These are phyloP conservation scores for Hemistola chrysoprasaria DNA, from an alignment of 2,888 invertebrate species.

Conservation along the genomic window DNA sequence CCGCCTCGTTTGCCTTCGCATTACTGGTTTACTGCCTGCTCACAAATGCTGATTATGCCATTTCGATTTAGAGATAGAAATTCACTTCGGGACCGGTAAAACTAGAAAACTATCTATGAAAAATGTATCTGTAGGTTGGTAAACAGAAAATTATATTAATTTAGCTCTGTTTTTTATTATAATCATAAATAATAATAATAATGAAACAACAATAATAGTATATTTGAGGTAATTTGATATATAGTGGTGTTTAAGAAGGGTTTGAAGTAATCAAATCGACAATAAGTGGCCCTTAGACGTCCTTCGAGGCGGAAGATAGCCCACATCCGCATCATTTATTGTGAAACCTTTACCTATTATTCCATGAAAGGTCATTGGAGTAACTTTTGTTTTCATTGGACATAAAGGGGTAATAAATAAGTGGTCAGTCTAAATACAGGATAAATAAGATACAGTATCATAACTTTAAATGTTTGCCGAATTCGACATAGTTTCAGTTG, in stretches of 20 bases:
- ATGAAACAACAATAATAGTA: too few relatives aligned
- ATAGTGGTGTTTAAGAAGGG: constrained; percentile 24
- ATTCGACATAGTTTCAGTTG: too few relatives aligned
- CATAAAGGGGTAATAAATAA: constrained; percentile 64
- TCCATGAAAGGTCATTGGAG: constrained; percentile 44
- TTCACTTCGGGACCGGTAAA: constrained; percentile 27
- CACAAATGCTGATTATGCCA: constrained; percentile 31
- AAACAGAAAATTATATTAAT: too few relatives aligned
- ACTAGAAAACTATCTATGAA: constrained; percentile 25
- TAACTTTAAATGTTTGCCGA: too few relatives aligned
- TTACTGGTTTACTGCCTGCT: constrained; percentile 35
- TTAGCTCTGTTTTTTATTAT: too few relatives aligned
- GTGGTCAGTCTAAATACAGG: constrained; percentile 61
- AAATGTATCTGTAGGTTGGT: too few relatives aligned
- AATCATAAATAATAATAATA: too few relatives aligned
- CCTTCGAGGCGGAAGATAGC: constrained; percentile 17
- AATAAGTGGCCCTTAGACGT: constrained; percentile 9
- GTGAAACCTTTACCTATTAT: constrained; percentile 17
- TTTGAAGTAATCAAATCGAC: constrained; percentile 19
- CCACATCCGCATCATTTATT: constrained; percentile 19
- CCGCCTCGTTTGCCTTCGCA: constrained; percentile 52
- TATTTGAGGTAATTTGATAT: too few relatives aligned
- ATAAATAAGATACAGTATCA: constrained; percentile 4
- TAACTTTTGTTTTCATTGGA: constrained; percentile 70
- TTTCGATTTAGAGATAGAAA: constrained; percentile 31